Conservation (phyloP, 2,113 vertebrate species). For the Ailuropoda melanoleuca region DNA sequence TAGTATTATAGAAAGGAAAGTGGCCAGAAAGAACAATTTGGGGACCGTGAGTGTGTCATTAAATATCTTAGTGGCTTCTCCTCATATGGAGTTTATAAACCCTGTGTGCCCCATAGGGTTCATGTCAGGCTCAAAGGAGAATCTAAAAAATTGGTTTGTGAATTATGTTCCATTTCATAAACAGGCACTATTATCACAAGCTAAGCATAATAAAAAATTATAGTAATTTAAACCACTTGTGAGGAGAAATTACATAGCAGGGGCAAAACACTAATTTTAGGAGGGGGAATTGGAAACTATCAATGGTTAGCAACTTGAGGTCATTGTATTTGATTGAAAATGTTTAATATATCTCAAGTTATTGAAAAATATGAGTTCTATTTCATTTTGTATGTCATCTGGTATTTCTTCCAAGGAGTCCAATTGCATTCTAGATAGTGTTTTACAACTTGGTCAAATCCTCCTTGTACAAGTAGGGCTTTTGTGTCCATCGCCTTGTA, state of each 20-base stretch:
- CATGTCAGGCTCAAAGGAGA: background rate
- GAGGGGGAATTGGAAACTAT: background rate
- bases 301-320: background rate
- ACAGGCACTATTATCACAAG: background rate
- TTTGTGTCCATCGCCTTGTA: constrained; percentile 33
- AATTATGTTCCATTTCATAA: background rate
- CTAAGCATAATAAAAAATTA: background rate
- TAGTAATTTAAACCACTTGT: background rate
- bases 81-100: background rate
- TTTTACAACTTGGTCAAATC: background rate
- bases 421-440: background rate
- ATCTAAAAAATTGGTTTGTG: background rate
- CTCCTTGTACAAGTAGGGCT: constrained; percentile 50
- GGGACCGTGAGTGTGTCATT: background rate
- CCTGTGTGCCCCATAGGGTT: background rate
- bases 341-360: background rate
- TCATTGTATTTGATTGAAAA: constrained; percentile 34
- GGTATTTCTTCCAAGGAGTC: constrained; percentile 47
- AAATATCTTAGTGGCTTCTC: background rate
- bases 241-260: background rate
- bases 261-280: background rate
- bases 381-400: background rate
- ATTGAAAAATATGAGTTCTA: background rate
- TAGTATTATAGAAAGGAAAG: background rate
- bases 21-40: background rate